Evolutionary conservation across 1,140 invertebrate species (phyloP).

Genomic region (Nylanderia fulva): DNA sequence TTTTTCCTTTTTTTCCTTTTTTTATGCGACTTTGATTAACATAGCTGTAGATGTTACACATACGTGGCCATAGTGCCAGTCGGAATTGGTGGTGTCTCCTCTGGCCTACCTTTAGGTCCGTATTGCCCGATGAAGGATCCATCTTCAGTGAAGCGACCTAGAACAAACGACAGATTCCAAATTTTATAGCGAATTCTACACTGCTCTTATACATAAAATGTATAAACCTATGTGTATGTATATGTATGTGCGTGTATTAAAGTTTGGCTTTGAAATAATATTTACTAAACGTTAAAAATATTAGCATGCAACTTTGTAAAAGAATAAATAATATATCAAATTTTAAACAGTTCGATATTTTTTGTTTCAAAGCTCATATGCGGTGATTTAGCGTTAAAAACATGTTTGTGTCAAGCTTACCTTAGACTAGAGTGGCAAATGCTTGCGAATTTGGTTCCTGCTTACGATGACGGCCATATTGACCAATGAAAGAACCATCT

Average conservation of each 20-base stretch:
- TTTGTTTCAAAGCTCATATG: neutral
- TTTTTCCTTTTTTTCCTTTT: constrained; percentile 32
- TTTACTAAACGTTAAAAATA: neutral
- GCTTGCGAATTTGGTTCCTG: constrained; percentile 92
- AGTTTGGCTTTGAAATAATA: neutral
- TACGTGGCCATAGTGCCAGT: constrained; percentile 88
- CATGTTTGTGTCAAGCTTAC: constrained; percentile 72
- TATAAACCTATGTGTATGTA: neutral
- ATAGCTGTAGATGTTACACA: constrained; percentile 85
- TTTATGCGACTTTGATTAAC: constrained; percentile 66
- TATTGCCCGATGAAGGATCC: constrained; percentile 99
- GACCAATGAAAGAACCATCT: constrained; percentile 99
- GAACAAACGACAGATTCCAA: constrained; percentile 58
- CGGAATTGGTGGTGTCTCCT: constrained; percentile 86
- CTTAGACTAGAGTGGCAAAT: constrained; percentile 92
- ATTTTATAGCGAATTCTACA: neutral
- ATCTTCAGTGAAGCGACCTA: constrained; percentile 98
- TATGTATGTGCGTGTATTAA: neutral
- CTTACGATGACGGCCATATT: constrained; percentile 93
- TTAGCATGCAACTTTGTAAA: neutral
- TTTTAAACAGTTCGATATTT: neutral
- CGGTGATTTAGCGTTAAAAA: neutral
- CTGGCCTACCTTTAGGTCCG: constrained; percentile 90
- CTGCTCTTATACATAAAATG: constrained; percentile 3
- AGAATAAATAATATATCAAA: neutral